These are phyloP conservation scores for Perizoma affinitatum DNA, from an alignment of 2,888 invertebrate genomes.

Conservation along the genomic window DNA sequence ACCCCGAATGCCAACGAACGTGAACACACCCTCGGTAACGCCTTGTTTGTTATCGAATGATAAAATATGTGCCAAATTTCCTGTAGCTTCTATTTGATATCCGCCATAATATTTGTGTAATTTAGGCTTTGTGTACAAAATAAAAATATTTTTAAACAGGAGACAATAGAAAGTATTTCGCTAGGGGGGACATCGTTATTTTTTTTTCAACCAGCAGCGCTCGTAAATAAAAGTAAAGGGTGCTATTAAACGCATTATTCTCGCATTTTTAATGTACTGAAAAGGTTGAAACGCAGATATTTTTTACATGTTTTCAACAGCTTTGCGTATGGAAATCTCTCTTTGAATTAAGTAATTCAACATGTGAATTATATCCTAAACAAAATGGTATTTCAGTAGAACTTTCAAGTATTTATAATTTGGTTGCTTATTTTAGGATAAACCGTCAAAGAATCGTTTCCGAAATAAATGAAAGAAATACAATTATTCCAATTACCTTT, in stretches of 20 bases:
- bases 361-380: constrained; percentile 37
- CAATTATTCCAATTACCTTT: too few species aligned
- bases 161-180: constrained; percentile 70
- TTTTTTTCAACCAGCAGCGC: constrained; percentile 71
- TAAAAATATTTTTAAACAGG: constrained; percentile 58
- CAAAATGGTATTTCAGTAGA: constrained; percentile 8
- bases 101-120: constrained; percentile 31
- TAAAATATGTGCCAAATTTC: constrained; percentile 34
- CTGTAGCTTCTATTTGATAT: constrained; percentile 30
- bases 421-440: not conserved
- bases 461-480: too few species aligned
- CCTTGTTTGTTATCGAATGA: constrained; percentile 50
- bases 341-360: constrained; percentile 72
- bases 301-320: constrained; percentile 70
- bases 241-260: constrained; percentile 83
- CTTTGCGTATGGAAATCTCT: constrained; percentile 69
- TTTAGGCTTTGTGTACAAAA: constrained; percentile 43
- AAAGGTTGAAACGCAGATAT: constrained; percentile 71
- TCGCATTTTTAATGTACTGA: constrained; percentile 82
- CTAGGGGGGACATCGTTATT: constrained; percentile 70
- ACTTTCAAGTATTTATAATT: constrained; percentile 5
- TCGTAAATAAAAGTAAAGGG: constrained; percentile 81
- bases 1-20: constrained; percentile 65
- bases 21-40: constrained; percentile 54
- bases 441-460: too few species aligned